Evolutionary conservation across 2,888 invertebrate species (phyloP), one percentile per base, ranked within the genome.

Genomic region (Minunthozetes semirufus): DNA sequence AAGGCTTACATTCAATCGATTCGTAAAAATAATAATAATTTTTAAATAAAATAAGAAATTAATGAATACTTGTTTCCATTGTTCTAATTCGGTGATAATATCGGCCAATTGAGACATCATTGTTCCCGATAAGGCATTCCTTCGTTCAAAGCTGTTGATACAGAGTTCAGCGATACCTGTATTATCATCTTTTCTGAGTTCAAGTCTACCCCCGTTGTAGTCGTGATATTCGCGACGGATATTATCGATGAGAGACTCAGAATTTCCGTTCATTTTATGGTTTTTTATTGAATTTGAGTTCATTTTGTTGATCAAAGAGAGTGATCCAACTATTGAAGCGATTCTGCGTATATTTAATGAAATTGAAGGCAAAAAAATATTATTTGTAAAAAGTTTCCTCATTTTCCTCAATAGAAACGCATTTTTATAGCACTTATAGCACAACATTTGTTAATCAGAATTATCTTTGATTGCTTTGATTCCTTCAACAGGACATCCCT

Each of bases 51-150:
- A n/a, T 59, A 19, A 27, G 27, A 13, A 13, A 8, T 15, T 9
- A 17, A 6, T 46, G n/a, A 29, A 27, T 73, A 76, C 84, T 0
- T 77, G 73, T 4, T 80, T 75, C 86, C 86, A 86, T 0, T 79
- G 76, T 78, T 85, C 84, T 38, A 87, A 79, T n/a, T 82, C 80
- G 6, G 77, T 76, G 0, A 86, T 81, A 33, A 82, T 80, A 50
- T 84, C 82, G 42, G 81, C 80, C n/a, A 87, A 79, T 53, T 86
- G 83, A 11, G 83, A 81, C 85, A 87, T 86, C 86, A 87, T 87
- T 66, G 80, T 81, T 8, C 85, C 86, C 77, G 11, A 81, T 79
- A 86, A 77, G 15, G 85, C 84, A 81, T 86, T 86, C 76, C 82
- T 84, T 77, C 81, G 83, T 6, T 81, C 80, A 2, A 81, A 81